These are phyloP conservation scores for Pycnomerus fuliginosus DNA, from an alignment of 2,888 invertebrate species.

Conservation along the genomic window DNA sequence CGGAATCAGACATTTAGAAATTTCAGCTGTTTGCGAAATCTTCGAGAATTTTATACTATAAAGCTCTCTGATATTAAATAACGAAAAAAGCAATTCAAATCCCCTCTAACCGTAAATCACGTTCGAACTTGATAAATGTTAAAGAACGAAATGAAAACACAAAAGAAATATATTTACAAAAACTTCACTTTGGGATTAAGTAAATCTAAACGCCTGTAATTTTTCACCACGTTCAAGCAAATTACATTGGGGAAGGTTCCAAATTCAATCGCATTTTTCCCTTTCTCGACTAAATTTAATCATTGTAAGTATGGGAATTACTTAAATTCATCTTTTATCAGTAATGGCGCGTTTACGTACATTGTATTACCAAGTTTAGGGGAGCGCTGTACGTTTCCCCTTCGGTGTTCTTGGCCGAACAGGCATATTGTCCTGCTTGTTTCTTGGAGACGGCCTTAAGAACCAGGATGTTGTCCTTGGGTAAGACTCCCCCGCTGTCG, in stretches of 20 bases:
- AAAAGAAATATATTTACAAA: conserved; percentile 13
- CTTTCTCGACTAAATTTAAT: conserved; percentile 19
- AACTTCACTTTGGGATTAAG: conserved; percentile 17
- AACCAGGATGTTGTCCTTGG: conserved; percentile 67
- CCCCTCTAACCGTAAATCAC: not conserved
- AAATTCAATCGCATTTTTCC: conserved; percentile 17
- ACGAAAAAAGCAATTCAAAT: not conserved
- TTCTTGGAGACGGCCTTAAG: conserved; percentile 68
- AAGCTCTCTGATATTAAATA: not conserved
- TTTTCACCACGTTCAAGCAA: conserved; percentile 17
- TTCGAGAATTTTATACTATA: no score
- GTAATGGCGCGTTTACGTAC: conserved; percentile 69
- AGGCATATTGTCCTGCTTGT: conserved; percentile 77
- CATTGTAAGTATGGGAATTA: conserved; percentile 20
- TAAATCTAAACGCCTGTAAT: conserved; percentile 24
- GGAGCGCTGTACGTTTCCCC: conserved; percentile 79
- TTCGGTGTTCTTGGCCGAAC: conserved; percentile 77
- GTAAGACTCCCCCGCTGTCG: conserved; percentile 65
- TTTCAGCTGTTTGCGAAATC: no score
- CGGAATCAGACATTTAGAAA: no score
- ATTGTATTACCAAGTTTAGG: conserved; percentile 71
- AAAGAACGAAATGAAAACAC: conserved; percentile 18
- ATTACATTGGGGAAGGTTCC: conserved; percentile 22
- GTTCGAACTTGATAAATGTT: conserved; percentile 18
- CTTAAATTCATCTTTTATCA: conserved; percentile 11